Evolutionary conservation across 2,113 vertebrate genomes (phyloP).

Genomic region (Calyptomena viridis): DNA sequence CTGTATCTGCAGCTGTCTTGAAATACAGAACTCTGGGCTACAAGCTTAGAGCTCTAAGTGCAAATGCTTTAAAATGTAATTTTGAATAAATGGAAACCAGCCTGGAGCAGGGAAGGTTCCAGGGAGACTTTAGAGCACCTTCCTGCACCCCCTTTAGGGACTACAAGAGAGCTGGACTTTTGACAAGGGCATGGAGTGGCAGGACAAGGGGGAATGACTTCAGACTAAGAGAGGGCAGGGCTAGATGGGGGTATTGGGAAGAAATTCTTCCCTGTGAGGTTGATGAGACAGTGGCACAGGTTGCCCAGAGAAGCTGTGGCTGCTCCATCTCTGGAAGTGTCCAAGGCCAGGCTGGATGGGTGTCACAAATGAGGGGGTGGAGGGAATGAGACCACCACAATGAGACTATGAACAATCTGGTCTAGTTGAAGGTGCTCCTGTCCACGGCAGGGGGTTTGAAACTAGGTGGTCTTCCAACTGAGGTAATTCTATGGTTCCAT

Average conservation of each 20-base stretch:
- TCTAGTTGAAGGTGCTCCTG: background rate
- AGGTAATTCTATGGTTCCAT: background rate
- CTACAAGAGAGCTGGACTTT: background rate
- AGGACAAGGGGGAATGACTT: background rate
- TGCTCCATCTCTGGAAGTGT: background rate
- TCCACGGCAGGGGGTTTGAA: background rate
- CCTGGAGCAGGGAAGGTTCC: background rate
- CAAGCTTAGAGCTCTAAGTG: background rate
- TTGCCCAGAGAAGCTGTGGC: background rate
- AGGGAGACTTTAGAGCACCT: background rate
- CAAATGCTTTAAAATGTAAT: background rate
- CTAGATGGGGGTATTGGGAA: no score
- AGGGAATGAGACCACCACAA: background rate
- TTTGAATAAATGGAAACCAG: background rate
- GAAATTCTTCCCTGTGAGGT: background rate
- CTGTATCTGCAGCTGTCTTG: background rate
- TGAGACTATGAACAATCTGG: background rate
- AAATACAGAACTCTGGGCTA: background rate
- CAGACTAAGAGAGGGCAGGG: background rate
- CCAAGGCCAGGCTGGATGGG: rapidly evolving
- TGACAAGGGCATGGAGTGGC: background rate
- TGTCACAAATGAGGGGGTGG: background rate
- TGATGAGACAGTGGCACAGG: background rate
- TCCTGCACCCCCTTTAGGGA: background rate
- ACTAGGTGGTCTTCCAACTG: background rate